Conservation (phyloP, 2,797 vertebrate genomes). For the Neosilurus hyrtlii region DNA sequence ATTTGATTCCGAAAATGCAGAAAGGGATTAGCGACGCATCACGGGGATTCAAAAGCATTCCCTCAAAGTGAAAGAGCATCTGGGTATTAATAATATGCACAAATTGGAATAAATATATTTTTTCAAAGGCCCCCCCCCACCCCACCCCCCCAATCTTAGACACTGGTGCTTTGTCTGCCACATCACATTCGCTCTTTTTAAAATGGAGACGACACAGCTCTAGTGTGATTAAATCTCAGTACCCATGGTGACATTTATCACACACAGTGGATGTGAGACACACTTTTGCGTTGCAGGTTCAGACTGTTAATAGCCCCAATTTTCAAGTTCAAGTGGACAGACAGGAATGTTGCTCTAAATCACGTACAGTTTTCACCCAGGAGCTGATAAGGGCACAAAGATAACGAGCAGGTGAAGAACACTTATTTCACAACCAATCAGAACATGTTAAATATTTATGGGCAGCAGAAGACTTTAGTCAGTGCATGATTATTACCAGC, state of each 20-base stretch:
- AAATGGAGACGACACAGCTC: neutral
- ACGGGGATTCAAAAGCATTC: constrained; percentile 64
- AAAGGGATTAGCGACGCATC: constrained; percentile 62
- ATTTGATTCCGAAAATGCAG: constrained; percentile 59
- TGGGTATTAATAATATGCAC: constrained; percentile 60
- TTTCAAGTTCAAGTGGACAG: constrained; percentile 37
- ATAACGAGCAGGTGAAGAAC: constrained; percentile 56
- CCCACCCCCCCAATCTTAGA: neutral
- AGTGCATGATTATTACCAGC: constrained; percentile 5
- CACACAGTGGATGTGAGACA: constrained; percentile 42
- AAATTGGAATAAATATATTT: constrained; percentile 59
- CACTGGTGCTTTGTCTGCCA: constrained; percentile 3
- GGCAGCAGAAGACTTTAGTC: constrained; percentile 28
- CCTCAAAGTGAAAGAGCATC: constrained; percentile 59
- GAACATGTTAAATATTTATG: constrained; percentile 53
- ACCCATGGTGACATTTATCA: constrained; percentile 28
- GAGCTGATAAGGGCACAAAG: constrained; percentile 59
- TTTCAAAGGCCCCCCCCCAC: neutral
- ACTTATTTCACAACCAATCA: constrained; percentile 18
- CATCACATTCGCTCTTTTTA: constrained; percentile 4
- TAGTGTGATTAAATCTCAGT: constrained; percentile 23
- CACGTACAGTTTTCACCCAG: constrained; percentile 62
- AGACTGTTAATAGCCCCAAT: constrained; percentile 55
- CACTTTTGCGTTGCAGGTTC: constrained; percentile 45
- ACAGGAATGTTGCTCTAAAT: constrained; percentile 58